Conservation (phyloP, 2,797 vertebrate species). For the Phylloscopus collybita region DNA sequence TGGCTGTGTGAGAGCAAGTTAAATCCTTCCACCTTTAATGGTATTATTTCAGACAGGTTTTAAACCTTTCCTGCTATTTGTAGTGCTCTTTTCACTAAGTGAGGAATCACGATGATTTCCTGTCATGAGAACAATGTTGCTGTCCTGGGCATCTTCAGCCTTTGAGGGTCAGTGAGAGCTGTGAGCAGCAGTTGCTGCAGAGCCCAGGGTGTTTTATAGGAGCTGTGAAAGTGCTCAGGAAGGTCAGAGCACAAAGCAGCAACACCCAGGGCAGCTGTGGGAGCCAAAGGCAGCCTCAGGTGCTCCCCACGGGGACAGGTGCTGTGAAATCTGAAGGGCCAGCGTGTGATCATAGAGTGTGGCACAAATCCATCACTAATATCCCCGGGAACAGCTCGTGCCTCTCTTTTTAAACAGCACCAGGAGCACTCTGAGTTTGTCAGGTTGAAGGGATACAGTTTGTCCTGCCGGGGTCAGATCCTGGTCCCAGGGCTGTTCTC, state of each 20-base stretch:
- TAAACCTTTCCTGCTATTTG: neutral
- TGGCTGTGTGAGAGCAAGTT: neutral
- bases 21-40: conserved; percentile 15
- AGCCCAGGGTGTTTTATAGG: neutral
- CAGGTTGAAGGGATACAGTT: neutral
- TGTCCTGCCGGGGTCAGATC: neutral
- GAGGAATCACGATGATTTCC: neutral
- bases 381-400: neutral
- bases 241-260: neutral
- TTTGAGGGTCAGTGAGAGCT: neutral
- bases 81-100: neutral
- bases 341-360: neutral
- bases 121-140: neutral
- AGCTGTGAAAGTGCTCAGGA: neutral
- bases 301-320: neutral
- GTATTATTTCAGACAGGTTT: conserved; percentile 43
- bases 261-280: neutral
- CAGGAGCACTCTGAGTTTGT: neutral
- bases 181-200: fast-evolving
- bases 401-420: neutral
- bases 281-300: neutral
- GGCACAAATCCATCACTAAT: conserved; percentile 37
- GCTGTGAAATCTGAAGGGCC: neutral
- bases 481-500: neutral
- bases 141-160: neutral